Evolutionary conservation across 2,888 invertebrate species (phyloP).

Genomic region (Ophraella communa): DNA sequence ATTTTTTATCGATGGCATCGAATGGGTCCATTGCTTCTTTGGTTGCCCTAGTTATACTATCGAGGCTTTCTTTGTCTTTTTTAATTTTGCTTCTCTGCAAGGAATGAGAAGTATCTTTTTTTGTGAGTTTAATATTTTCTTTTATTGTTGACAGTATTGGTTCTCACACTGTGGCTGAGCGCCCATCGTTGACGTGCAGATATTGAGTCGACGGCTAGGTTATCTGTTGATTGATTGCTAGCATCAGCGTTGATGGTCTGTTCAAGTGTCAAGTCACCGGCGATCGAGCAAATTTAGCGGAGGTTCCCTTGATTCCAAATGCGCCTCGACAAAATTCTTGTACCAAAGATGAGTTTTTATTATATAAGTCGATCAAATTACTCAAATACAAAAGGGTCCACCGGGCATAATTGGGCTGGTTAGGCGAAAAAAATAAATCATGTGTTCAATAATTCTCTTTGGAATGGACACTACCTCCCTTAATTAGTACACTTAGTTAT

Average conservation of each 20-base stretch:
- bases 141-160: conserved; percentile 24
- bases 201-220: conserved; percentile 23
- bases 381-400: conserved; percentile 12
- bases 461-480: too few relatives aligned
- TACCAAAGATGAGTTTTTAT: conserved; percentile 9
- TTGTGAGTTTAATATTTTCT: conserved; percentile 36
- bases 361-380: conserved; percentile 14
- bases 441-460: too few relatives aligned
- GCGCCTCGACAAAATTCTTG: conserved; percentile 26
- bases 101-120: conserved; percentile 40
- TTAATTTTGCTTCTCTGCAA: conserved; percentile 28
- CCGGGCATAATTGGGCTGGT: conserved; percentile 10
- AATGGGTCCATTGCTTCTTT: conserved; percentile 43
- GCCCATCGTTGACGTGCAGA: conserved; percentile 23
- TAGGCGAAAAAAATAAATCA: conserved; percentile 5
- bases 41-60: conserved; percentile 39
- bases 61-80: conserved; percentile 33
- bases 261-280: conserved; percentile 37
- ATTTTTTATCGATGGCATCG: conserved; percentile 35
- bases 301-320: conserved; percentile 42
- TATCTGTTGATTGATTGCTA: conserved; percentile 23
- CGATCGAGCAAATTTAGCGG: conserved; percentile 39
- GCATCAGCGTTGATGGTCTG: conserved; percentile 45
- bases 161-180: conserved; percentile 21
- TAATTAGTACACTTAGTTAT: too few relatives aligned